phyloP scores from a whole-genome alignment of 1,140 invertebrate species.

The Ectropis grisescens region DNA sequence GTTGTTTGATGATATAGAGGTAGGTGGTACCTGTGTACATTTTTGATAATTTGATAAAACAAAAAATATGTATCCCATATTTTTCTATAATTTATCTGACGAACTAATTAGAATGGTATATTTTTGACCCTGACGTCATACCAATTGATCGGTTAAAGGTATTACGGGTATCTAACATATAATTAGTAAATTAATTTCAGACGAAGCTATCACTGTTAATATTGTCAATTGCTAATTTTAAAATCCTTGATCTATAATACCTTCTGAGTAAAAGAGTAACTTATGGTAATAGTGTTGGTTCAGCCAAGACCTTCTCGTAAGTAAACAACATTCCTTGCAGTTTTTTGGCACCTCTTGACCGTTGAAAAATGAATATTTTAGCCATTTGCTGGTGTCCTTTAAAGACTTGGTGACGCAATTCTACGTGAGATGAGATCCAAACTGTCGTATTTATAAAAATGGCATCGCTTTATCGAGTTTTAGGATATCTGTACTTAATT shows the following conservation, averaged over 20 bases:
- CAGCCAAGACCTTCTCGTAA: slow-evolving; percentile 9
- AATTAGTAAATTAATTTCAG: neutral
- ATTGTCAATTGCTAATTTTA: neutral
- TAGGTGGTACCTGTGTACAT: too few species aligned
- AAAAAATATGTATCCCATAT: too few species aligned
- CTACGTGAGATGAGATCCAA: slow-evolving; percentile 22
- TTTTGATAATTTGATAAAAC: too few species aligned
- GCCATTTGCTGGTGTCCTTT: slow-evolving; percentile 18
- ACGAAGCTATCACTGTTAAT: neutral
- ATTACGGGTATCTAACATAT: neutral
- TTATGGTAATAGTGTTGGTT: neutral
- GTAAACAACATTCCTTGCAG: slow-evolving; percentile 39
- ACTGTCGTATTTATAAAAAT: neutral
- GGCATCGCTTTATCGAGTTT: too few species aligned
- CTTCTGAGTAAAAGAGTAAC: too few species aligned
- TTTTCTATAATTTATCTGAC: too few species aligned
- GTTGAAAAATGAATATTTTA: slow-evolving; percentile 32
- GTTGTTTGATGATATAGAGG: too few species aligned
- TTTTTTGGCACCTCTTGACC: slow-evolving; percentile 33
- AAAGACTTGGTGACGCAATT: slow-evolving; percentile 37
- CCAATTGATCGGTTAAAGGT: too few species aligned
- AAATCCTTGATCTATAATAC: too few species aligned
- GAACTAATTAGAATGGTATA: too few species aligned
- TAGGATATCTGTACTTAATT: too few species aligned
- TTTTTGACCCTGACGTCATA: too few species aligned